Base-by-base conservation (phyloP, 2,113 vertebrate genomes). In the Cyanoramphus novaezelandiae region DNA sequence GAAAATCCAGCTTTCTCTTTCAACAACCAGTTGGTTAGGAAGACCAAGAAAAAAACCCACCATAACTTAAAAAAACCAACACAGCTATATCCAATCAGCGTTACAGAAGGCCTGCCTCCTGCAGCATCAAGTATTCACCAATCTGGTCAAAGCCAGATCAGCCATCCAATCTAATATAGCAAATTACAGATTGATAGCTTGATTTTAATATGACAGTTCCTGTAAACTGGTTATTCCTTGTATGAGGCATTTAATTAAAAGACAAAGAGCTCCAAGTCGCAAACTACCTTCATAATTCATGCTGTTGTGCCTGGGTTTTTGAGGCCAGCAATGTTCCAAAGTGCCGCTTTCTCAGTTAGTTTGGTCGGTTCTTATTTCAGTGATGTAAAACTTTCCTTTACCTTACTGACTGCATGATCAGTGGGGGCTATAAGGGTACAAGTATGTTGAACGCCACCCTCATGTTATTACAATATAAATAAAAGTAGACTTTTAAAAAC, bases 231-330 rank as follows among this genome's bases (percentile, higher is more conserved):
- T 82, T 89, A 86, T 78, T 68, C 35, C 47, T 82, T 28, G 15
- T 90, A 76, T 27, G 16, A 79, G 9, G 12, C 18, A 79, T 67
- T 90, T 90, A 68, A 85, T 90, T 82, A 94, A 79, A 91, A 92
- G 17, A 44, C 67, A 82, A 68, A 69, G 35, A 88, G 14, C 46
- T 80, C 41, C 13, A 76, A 82, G 67, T 82, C 19, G 37, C 49
- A 85, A 87, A 92, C 8, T 23, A 10, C 44, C 39, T 43, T 65
- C 18, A 15, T 87, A 72, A 92, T 57, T 88, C 14, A 57, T 41
- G 21, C 10, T 1, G 0, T 41, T 46, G 24, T 39, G 16, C 10
- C 62, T 5, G 5, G 2, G 11, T 35, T 88, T 94, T 76, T 62
- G 69, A 89, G 83, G 65, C 18, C 11, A 0, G 43, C 47, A 41